Percentiles rank a stretch among this genome's conserved stretches.
These are phyloP conservation scores for Cyrtonyx montezumae DNA, from an alignment of 2,113 vertebrate genomes.

Conservation along the genomic window DNA sequence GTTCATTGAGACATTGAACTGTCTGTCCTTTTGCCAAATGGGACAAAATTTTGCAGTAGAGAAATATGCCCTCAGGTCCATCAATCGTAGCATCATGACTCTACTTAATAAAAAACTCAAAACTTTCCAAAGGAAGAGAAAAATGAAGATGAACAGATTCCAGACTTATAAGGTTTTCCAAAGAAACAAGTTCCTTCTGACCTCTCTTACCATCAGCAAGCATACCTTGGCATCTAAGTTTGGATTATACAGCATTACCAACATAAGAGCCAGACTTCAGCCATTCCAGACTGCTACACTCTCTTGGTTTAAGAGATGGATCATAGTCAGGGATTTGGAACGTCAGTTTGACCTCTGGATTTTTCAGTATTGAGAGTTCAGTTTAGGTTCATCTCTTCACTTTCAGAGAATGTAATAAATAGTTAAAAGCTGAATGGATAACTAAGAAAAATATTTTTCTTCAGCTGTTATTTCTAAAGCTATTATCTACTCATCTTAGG, in stretches of 20 bases:
- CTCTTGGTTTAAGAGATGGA: background rate
- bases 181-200: background rate
- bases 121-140: background rate
- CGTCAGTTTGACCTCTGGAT: background rate
- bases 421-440: background rate
- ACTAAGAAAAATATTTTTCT: background rate
- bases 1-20: background rate
- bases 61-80: background rate
- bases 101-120: background rate
- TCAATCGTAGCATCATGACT: background rate
- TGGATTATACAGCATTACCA: background rate
- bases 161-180: background rate
- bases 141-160: background rate
- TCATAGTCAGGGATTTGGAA: background rate
- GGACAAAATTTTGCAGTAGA: background rate
- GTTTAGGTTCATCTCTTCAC: background rate
- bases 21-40: background rate
- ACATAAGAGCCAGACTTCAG: background rate
- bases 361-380: constrained; percentile 1
- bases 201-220: background rate
- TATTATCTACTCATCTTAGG: background rate
- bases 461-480: background rate
- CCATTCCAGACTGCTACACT: background rate
- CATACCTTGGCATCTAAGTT: background rate
- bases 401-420: background rate